These are phyloP conservation scores for Cassiopea xamachana DNA, from an alignment of 30 jellyfish, hydroid and myxozoan genomes.

Conservation along the genomic window DNA sequence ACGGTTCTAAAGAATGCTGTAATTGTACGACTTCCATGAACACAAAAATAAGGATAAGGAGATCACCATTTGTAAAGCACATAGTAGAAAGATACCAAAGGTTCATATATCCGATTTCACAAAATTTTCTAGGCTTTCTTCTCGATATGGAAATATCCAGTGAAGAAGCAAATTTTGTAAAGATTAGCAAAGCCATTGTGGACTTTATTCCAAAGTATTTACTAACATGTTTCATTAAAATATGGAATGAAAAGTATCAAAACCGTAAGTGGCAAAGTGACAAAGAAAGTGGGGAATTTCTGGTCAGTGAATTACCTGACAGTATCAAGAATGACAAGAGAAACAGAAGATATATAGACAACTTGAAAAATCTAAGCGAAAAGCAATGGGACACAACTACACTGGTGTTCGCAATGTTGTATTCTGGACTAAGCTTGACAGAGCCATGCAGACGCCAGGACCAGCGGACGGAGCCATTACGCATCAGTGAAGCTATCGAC, in stretches of 20 bases:
- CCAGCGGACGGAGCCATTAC: too few species aligned
- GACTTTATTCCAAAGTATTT: neutral
- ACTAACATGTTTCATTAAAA: neutral
- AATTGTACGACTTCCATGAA: too few species aligned
- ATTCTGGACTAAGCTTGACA: neutral
- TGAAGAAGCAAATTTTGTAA: neutral
- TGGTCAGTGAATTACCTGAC: neutral
- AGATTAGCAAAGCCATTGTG: neutral
- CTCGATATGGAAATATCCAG: neutral
- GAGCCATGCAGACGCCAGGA: too few species aligned
- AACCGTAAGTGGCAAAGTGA: neutral
- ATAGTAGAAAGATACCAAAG: too few species aligned
- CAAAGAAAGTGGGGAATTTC: neutral
- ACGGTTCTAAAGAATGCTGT: too few species aligned
- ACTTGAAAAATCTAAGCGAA: neutral
- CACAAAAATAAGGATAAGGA: too few species aligned
- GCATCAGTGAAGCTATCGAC: too few species aligned
- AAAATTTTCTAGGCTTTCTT: too few species aligned
- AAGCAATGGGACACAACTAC: neutral
- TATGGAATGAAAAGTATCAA: neutral
- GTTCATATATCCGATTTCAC: too few species aligned
- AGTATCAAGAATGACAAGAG: neutral
- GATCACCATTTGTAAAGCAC: too few species aligned
- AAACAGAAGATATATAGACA: too few species aligned
- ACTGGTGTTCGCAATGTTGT: neutral